phyloP scores from a whole-genome alignment of 2,797 vertebrate species.

The Aphelocoma californica region DNA sequence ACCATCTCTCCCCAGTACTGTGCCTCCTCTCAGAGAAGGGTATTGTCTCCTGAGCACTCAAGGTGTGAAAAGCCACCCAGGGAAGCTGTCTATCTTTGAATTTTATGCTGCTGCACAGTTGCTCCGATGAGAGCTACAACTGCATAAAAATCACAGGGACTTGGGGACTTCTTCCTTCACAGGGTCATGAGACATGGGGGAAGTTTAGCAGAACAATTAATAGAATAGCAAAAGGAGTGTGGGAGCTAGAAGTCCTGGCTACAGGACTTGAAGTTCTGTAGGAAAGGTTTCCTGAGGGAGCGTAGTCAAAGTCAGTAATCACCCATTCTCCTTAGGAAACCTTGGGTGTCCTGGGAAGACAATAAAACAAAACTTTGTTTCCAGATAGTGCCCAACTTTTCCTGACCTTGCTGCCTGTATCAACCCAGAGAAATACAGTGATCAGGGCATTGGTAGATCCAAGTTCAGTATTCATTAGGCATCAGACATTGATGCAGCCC shows the following conservation, averaged over 20 bases:
- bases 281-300: not conserved
- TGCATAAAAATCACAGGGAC: not conserved
- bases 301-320: not conserved
- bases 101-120: slow-evolving; percentile 61
- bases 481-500: too few species aligned
- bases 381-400: not conserved
- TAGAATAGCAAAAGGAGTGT: not conserved
- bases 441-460: not conserved
- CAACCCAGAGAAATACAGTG: not conserved
- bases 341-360: not conserved
- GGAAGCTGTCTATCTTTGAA: slow-evolving; percentile 45
- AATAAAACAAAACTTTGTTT: not conserved
- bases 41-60: slow-evolving; percentile 64
- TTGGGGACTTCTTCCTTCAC: not conserved
- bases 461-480: not conserved
- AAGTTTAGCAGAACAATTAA: not conserved
- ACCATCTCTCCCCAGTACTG: not conserved
- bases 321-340: not conserved
- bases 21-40: slow-evolving; percentile 38
- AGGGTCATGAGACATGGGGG: not conserved
- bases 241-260: not conserved
- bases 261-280: not conserved
- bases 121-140: not conserved
- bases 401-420: not conserved
- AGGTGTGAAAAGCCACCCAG: slow-evolving; percentile 62